Evolutionary conservation across 2,797 vertebrate genomes (phyloP).

Genomic region (Botia kubotai): DNA sequence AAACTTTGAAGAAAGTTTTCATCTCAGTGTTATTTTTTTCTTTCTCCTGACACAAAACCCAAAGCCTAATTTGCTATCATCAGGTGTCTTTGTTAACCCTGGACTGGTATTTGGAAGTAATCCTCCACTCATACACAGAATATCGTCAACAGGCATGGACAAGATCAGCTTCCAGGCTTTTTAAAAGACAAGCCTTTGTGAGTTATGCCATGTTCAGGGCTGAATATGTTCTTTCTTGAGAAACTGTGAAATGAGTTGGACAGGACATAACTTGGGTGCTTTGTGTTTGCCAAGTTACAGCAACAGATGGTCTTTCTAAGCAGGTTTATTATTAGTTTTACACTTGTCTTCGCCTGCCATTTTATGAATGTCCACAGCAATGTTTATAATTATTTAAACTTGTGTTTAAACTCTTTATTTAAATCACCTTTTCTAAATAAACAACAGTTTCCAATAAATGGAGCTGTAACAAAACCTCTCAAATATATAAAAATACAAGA

Average conservation of each 20-base stretch:
- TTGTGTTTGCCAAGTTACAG: conserved; percentile 53
- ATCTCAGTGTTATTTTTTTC: conserved; percentile 64
- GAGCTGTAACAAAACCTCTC: not conserved
- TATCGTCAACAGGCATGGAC: conserved; percentile 82
- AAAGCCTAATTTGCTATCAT: conserved; percentile 85
- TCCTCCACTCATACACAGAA: conserved; percentile 80
- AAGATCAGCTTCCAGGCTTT: conserved; percentile 80
- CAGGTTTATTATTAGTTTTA: conserved; percentile 32
- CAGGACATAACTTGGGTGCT: conserved; percentile 64
- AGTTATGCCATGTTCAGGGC: conserved; percentile 71
- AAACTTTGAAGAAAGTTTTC: conserved; percentile 71
- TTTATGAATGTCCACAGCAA: conserved; percentile 12
- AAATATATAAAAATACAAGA: not conserved
- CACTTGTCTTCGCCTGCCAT: conserved; percentile 27
- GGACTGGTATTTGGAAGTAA: conserved; percentile 85
- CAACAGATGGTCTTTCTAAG: conserved; percentile 49
- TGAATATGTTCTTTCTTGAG: conserved; percentile 74
- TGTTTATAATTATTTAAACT: conserved; percentile 9
- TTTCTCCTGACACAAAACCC: conserved; percentile 76
- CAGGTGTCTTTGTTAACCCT: conserved; percentile 84
- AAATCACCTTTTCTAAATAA: conserved; percentile 2
- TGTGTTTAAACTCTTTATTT: not conserved
- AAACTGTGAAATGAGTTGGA: conserved; percentile 73
- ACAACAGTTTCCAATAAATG: not conserved
- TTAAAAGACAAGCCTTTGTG: conserved; percentile 75